These are phyloP conservation scores for Thalassarche chlororhynchos DNA, from an alignment of 2,113 vertebrate species.

Conservation along the genomic window DNA sequence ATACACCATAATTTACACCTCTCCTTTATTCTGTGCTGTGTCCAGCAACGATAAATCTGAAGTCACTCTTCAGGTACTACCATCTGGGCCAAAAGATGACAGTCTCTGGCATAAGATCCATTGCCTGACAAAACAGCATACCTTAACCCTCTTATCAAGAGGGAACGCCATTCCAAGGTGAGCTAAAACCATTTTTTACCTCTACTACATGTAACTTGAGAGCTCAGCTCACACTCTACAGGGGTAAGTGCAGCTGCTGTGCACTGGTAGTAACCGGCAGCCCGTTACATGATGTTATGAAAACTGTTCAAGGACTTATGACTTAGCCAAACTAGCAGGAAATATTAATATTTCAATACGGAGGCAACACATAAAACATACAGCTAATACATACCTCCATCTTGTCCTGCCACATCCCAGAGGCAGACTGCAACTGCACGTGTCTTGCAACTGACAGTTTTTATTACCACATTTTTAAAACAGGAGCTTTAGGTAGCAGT, in stretches of 20 bases:
- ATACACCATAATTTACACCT: not conserved
- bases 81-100: not conserved
- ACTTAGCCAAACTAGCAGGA: not conserved
- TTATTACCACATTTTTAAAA: not conserved
- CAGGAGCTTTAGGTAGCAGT: not conserved
- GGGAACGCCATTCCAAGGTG: not conserved
- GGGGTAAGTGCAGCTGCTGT: fast-evolving
- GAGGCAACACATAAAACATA: not conserved
- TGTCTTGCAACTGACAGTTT: not conserved
- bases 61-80: not conserved
- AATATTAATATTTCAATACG: not conserved
- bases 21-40: not conserved
- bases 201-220: not conserved
- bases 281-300: not conserved
- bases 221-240: not conserved
- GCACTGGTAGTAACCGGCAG: not conserved
- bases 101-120: not conserved
- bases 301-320: not conserved
- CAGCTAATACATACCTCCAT: not conserved
- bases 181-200: not conserved
- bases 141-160: not conserved
- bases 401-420: not conserved
- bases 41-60: not conserved
- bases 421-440: not conserved
- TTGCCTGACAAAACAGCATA: not conserved